Evolutionary conservation across 2,113 vertebrate species (phyloP).

Genomic region (Brachypodius melanocephalos): DNA sequence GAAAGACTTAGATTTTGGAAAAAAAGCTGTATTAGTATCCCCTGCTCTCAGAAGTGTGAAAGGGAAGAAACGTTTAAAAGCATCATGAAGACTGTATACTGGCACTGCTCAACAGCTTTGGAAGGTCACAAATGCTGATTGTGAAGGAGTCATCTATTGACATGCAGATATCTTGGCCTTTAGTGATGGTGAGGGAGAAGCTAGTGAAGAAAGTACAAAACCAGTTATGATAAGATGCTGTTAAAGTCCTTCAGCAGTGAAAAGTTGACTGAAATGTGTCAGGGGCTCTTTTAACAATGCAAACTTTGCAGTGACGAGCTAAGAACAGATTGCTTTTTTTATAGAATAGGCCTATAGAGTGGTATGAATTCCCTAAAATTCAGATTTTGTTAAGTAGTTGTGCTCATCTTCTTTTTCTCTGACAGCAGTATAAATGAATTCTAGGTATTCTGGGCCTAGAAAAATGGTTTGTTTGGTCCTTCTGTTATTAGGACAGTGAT

Average conservation of each 20-base stretch:
- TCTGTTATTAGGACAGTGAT: not conserved
- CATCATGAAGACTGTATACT: not conserved
- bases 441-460: not conserved
- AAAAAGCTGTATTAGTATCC: not conserved
- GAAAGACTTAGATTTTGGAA: not conserved
- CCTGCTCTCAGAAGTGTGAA: not conserved
- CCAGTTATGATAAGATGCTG: not conserved
- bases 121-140: not conserved
- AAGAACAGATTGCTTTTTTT: conserved; percentile 28
- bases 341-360: not conserved
- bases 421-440: not conserved
- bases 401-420: not conserved
- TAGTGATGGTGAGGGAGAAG: not conserved
- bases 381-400: not conserved
- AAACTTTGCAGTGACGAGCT: not conserved
- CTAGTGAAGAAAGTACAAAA: not conserved
- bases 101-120: not conserved
- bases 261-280: not conserved
- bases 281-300: not conserved
- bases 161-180: not conserved
- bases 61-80: not conserved
- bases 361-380: not conserved
- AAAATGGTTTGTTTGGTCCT: not conserved
- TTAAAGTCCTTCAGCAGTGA: not conserved
- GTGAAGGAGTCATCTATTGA: not conserved